A percentile compares a stretch with the other conserved stretches of the same genome.
Conservation (phyloP, 2,797 vertebrate genomes). For the Ctenochaetus hawaiiensis region DNA sequence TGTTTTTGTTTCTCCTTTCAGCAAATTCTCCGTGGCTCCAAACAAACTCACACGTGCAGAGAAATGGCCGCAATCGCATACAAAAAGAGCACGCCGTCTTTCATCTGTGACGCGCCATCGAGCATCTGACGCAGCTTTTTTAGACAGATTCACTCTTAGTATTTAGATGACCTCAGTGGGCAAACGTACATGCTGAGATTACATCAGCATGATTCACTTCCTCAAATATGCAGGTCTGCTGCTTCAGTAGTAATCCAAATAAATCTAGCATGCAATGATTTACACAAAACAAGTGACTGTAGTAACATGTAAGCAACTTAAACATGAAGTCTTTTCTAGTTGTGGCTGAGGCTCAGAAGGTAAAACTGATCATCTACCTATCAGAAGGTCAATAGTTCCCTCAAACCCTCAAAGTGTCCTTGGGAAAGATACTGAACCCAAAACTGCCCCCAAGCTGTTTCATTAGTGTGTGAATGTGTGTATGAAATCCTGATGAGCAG, state of each 20-base stretch:
- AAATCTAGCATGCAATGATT: slow-evolving; percentile 7
- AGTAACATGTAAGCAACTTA: background rate
- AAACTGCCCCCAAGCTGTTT: too few relatives aligned
- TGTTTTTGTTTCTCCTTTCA: slow-evolving; percentile 5
- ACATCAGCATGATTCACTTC: slow-evolving; percentile 62
- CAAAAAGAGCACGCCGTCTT: slow-evolving; percentile 25
- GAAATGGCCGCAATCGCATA: background rate
- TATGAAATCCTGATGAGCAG: too few relatives aligned
- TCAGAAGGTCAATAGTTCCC: too few relatives aligned
- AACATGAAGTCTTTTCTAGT: background rate
- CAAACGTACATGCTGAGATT: slow-evolving; percentile 27
- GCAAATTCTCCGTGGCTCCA: background rate
- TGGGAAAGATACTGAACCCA: too few relatives aligned
- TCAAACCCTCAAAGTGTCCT: too few relatives aligned
- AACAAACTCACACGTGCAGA: slow-evolving; percentile 22
- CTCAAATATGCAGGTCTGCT: slow-evolving; percentile 47
- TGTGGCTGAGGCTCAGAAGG: too few relatives aligned
- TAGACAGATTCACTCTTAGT: slow-evolving; percentile 38
- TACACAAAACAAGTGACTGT: slow-evolving; percentile 4
- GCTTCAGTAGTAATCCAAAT: slow-evolving; percentile 30
- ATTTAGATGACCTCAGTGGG: slow-evolving; percentile 44
- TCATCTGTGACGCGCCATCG: slow-evolving; percentile 42
- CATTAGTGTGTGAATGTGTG: too few relatives aligned
- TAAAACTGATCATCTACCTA: too few relatives aligned
- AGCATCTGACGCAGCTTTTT: slow-evolving; percentile 53